Percentiles rank a stretch among this genome's conserved stretches.
phyloP scores from a whole-genome alignment of 2,113 vertebrate genomes.

The Nycticorax nycticorax region DNA sequence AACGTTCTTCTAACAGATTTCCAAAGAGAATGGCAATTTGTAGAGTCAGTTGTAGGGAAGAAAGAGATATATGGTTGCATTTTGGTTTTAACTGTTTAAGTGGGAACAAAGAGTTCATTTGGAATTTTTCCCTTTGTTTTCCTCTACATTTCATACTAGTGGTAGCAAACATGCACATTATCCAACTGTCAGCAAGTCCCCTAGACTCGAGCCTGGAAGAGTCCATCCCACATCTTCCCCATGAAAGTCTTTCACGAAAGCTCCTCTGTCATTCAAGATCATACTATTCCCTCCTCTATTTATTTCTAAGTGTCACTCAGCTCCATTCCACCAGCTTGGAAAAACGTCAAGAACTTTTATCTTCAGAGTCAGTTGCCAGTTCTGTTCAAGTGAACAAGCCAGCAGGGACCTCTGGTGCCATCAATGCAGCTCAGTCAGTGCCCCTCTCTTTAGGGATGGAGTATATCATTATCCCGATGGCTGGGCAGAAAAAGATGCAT shows the following conservation, averaged over 20 bases:
- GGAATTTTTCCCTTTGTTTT: background rate
- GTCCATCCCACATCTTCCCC: background rate
- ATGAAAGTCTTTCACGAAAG: conserved; percentile 30
- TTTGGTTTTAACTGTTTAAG: background rate
- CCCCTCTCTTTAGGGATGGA: conserved; percentile 59
- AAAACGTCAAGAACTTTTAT: conserved; percentile 70
- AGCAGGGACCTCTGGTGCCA: conserved; percentile 64
- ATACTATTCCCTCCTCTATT: conserved; percentile 47
- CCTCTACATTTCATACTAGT: background rate
- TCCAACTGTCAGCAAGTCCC: conserved; percentile 35
- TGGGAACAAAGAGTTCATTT: background rate
- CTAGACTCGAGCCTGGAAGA: background rate
- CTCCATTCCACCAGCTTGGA: conserved; percentile 67
- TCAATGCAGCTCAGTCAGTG: conserved; percentile 21
- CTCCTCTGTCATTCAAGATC: conserved; percentile 34
- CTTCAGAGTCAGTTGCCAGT: conserved; percentile 69
- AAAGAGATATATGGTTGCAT: background rate
- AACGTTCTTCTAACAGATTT: conserved; percentile 30
- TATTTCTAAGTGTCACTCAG: conserved; percentile 68
- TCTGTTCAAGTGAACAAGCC: conserved; percentile 71
- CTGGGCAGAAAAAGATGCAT: conserved; percentile 5
- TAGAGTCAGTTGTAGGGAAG: background rate
- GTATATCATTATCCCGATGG: conserved; percentile 22
- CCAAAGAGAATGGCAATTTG: background rate
- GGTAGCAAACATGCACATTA: background rate